Evolutionary conservation across 2,888 invertebrate species (phyloP).

Genomic region (Slavum lentiscoides): DNA sequence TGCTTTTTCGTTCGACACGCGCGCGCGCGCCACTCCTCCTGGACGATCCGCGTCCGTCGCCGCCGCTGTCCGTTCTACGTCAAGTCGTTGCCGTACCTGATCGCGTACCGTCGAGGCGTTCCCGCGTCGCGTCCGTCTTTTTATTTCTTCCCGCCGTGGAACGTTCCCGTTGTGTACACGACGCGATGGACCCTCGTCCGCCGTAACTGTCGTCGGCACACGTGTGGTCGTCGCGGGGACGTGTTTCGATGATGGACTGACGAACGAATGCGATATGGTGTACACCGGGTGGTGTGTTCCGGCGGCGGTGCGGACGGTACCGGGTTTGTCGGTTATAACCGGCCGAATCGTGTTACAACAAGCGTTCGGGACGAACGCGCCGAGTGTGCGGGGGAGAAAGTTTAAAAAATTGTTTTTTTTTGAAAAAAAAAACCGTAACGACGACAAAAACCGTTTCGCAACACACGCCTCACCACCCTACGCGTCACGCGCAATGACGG

Average conservation of each 20-base stretch:
- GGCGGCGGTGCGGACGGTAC: too few relatives aligned
- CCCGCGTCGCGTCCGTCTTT: too few relatives aligned
- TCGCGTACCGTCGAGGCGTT: too few relatives aligned
- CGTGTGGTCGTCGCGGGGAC: background rate
- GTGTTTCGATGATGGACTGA: too few relatives aligned
- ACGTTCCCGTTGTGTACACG: background rate
- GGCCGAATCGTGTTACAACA: background rate
- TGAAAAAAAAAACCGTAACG: too few relatives aligned
- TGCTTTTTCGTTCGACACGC: constrained; percentile 27
- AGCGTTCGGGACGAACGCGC: background rate
- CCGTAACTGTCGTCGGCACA: too few relatives aligned
- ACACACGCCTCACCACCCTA: background rate
- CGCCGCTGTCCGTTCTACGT: background rate
- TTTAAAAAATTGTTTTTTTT: too few relatives aligned
- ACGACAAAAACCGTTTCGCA: background rate
- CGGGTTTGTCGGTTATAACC: too few relatives aligned
- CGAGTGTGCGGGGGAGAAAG: too few relatives aligned
- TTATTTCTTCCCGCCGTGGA: too few relatives aligned
- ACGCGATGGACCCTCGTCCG: background rate
- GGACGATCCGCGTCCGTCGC: background rate
- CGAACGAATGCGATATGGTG: background rate
- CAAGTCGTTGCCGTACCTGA: background rate
- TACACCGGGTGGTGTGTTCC: too few relatives aligned
- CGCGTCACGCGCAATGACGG: constrained; percentile 17
- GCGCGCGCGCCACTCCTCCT: constrained; percentile 1